A percentile compares a stretch with the other conserved stretches of the same genome.
These are phyloP conservation scores for Meloidogyne chitwoodi DNA, from an alignment of 1,140 invertebrate species.

Conservation along the genomic window DNA sequence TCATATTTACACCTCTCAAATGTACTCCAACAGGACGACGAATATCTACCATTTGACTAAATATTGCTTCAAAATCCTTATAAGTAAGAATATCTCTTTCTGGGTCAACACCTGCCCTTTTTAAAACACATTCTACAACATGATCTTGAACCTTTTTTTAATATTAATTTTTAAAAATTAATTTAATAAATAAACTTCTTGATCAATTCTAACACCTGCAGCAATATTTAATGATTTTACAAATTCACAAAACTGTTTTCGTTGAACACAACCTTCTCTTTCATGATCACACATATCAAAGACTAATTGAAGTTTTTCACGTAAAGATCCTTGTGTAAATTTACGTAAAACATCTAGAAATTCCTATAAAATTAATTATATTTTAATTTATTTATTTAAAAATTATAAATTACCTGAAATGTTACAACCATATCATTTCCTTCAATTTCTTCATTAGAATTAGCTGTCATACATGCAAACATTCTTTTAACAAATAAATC, in stretches of 20 bases:
- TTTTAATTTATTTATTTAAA: too few relatives aligned
- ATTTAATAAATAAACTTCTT: conserved; percentile 64
- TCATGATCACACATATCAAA: conserved; percentile 99
- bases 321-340: conserved; percentile 76
- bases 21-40: conserved; percentile 52
- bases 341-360: conserved; percentile 3
- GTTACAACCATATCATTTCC: conserved; percentile 67
- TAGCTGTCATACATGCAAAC: conserved; percentile 97
- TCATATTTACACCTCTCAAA: conserved; percentile 47
- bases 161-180: neutral
- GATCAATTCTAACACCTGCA: conserved; percentile 58
- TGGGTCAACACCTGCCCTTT: conserved; percentile 78
- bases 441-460: conserved; percentile 61
- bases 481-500: conserved; percentile 97
- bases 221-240: conserved; percentile 59
- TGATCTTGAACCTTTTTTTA: conserved; percentile 73
- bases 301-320: conserved; percentile 90
- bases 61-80: conserved; percentile 89
- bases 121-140: conserved; percentile 87
- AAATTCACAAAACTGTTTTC: conserved; percentile 85
- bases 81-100: conserved; percentile 86
- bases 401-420: conserved; percentile 77
- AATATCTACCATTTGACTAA: conserved; percentile 47
- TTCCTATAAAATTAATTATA: conserved; percentile 3
- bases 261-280: conserved; percentile 87